These are phyloP conservation scores for Trogon melanurus DNA, from an alignment of 2,113 vertebrate genomes.

Conservation along the genomic window DNA sequence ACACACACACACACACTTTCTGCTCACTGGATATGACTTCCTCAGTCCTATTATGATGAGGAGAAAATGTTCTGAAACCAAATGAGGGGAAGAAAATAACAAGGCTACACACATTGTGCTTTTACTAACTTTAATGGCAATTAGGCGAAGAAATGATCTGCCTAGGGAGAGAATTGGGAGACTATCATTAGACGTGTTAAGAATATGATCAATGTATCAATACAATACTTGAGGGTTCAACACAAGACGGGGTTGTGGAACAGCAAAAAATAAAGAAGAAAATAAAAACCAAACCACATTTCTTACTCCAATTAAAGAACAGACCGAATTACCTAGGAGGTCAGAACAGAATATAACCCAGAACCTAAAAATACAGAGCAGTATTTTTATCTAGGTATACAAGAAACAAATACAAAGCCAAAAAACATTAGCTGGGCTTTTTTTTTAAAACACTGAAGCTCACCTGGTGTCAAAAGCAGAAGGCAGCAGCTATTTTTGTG, in stretches of 20 bases:
- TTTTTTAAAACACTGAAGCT: background rate
- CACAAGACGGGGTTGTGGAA: background rate
- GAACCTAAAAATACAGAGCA: background rate
- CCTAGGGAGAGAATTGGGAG: background rate
- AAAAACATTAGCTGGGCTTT: background rate
- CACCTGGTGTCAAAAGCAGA: background rate
- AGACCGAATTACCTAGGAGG: background rate
- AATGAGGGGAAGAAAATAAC: conserved; percentile 46
- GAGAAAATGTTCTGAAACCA: conserved; percentile 18
- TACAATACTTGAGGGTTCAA: background rate
- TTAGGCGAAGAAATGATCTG: conserved; percentile 31
- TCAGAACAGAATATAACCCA: background rate
- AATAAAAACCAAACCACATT: background rate
- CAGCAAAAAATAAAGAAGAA: background rate
- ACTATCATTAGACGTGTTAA: background rate
- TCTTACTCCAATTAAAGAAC: background rate
- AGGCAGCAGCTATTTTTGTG: background rate
- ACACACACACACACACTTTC: background rate
- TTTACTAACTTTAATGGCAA: conserved; percentile 25
- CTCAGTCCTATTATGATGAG: background rate
- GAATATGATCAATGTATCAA: background rate
- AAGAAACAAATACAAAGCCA: background rate
- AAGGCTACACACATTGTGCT: conserved; percentile 6
- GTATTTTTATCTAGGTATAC: background rate
- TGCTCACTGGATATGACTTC: background rate